Conservation (phyloP, 2,113 vertebrate genomes). For the Cairina moschata region DNA sequence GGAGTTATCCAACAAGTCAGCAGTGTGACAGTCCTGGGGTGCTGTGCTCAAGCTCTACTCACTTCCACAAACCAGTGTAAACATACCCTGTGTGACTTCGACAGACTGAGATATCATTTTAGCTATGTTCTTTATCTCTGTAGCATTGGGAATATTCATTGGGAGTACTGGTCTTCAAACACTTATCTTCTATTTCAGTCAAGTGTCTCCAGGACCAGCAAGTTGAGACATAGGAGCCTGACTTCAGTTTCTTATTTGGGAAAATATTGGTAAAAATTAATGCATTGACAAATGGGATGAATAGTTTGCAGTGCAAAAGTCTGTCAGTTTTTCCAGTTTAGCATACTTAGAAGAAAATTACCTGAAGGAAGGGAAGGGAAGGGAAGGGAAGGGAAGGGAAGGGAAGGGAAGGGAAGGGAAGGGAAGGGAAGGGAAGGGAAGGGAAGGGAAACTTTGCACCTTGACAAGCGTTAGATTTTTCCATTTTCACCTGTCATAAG, state of each 20-base stretch:
- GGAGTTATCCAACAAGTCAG: background rate
- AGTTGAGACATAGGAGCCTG: background rate
- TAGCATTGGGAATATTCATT: background rate
- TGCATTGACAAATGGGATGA: background rate
- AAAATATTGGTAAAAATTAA: background rate
- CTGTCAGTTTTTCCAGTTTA: background rate
- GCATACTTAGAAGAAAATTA: background rate
- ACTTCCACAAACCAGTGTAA: background rate
- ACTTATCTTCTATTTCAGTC: background rate
- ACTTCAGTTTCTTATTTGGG: background rate
- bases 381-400: background rate
- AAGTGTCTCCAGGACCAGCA: background rate
- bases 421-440: background rate
- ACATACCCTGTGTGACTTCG: no score
- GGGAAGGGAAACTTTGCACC: no score
- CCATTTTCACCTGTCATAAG: background rate
- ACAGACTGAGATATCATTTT: background rate
- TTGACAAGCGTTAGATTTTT: no score
- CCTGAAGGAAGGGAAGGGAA: background rate
- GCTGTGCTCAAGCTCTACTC: background rate
- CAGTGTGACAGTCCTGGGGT: no score
- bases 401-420: no score
- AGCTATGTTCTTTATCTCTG: background rate
- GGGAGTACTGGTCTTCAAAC: background rate
- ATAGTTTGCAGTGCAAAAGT: background rate